Percentiles rank a stretch among this genome's conserved stretches.
Evolutionary conservation across 2,888 invertebrate species (phyloP).

Genomic region (Mesorhabditis spiculigera): DNA sequence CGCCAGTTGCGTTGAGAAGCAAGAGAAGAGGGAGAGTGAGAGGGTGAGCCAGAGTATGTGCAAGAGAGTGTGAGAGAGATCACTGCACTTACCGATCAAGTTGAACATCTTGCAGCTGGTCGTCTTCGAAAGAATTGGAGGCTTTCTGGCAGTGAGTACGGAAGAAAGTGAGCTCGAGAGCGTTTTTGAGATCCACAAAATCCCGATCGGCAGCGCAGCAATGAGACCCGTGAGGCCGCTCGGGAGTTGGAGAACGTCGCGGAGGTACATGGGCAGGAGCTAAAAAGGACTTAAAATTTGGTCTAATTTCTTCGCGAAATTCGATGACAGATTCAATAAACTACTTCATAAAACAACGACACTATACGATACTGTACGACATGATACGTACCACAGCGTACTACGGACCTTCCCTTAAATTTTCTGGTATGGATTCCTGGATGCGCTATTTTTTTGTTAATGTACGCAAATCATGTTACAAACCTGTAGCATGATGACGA

Average conservation of each 20-base stretch:
- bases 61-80: no score
- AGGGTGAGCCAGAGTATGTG: no score
- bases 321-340: no score
- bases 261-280: slow-evolving; percentile 52
- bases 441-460: no score
- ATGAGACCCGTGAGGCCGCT: slow-evolving; percentile 45
- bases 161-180: slow-evolving; percentile 49
- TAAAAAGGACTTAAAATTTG: slow-evolving; percentile 17
- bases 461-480: slow-evolving; percentile 36
- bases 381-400: no score
- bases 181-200: slow-evolving; percentile 51
- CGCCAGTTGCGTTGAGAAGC: no score
- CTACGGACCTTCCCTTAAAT: no score
- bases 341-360: no score
- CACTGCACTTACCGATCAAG: slow-evolving; percentile 15
- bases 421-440: slow-evolving; percentile 38
- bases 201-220: slow-evolving; percentile 49
- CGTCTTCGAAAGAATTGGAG: slow-evolving; percentile 19
- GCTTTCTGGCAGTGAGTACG: slow-evolving; percentile 29
- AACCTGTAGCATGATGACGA: slow-evolving; percentile 49
- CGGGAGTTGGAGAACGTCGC: slow-evolving; percentile 42
- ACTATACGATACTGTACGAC: slow-evolving; percentile 9
- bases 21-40: no score
- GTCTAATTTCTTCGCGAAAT: no score
- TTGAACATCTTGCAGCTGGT: slow-evolving; percentile 38